Evolutionary conservation across 2,888 invertebrate species (phyloP).

Genomic region (Eupithecia subfuscata): DNA sequence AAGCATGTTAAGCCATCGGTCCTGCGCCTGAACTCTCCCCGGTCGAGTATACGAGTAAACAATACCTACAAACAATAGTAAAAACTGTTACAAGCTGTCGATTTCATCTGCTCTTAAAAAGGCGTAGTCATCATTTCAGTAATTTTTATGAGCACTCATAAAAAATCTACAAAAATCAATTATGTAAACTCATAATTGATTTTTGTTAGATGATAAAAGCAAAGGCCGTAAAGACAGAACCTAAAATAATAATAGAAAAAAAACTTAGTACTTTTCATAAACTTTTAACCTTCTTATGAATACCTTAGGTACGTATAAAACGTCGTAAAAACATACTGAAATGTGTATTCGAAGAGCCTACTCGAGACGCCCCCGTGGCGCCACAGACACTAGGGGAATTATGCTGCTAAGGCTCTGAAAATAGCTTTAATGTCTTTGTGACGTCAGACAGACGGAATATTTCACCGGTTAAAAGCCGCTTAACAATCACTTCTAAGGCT

Average conservation of each 20-base stretch:
- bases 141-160: too few species aligned
- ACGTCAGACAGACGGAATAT: conserved; percentile 45
- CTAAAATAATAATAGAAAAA: not conserved
- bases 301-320: not conserved
- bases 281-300: not conserved
- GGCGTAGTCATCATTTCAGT: too few species aligned
- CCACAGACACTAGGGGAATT: conserved; percentile 61
- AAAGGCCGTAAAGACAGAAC: not conserved
- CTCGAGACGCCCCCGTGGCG: conserved; percentile 39
- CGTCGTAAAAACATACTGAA: not conserved
- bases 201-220: too few species aligned
- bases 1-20: too few species aligned
- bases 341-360: conserved; percentile 1
- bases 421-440: conserved; percentile 54
- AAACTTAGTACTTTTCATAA: not conserved
- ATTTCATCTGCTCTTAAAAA: too few species aligned
- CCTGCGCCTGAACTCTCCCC: too few species aligned
- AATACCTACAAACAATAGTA: too few species aligned
- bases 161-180: too few species aligned
- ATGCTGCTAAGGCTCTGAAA: conserved; percentile 47
- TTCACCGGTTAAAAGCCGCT: not conserved
- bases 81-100: too few species aligned
- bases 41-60: too few species aligned
- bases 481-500: not conserved
- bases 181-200: too few species aligned